These are phyloP conservation scores for Helicolenus hilgendorfi DNA, from an alignment of 2,797 vertebrate genomes.

Conservation along the genomic window DNA sequence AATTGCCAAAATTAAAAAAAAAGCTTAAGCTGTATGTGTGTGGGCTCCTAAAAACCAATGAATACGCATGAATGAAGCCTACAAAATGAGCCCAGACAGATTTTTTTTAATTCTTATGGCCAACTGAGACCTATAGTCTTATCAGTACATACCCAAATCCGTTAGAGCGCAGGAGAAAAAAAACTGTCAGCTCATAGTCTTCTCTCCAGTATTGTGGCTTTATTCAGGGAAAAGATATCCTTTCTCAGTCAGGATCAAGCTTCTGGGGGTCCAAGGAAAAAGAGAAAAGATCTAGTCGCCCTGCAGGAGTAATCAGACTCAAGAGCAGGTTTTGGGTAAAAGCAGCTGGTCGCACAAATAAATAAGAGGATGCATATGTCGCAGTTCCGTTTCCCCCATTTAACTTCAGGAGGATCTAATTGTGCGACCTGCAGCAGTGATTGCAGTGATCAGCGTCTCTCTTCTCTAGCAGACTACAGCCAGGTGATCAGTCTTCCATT, in stretches of 20 bases:
- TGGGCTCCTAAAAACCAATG: conserved; percentile 56
- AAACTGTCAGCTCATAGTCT: conserved; percentile 82
- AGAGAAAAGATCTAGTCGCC: conserved; percentile 28
- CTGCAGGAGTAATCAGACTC: conserved; percentile 58
- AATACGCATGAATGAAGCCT: conserved; percentile 65
- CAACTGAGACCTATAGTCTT: conserved; percentile 53
- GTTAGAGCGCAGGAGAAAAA: conserved; percentile 69
- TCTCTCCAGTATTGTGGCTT: conserved; percentile 72
- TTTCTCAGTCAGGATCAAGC: conserved; percentile 58
- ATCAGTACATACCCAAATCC: conserved; percentile 83
- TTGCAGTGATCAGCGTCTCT: conserved; percentile 81
- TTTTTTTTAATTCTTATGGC: conserved; percentile 57
- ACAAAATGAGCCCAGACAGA: conserved; percentile 65
- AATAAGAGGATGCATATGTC: conserved; percentile 73
- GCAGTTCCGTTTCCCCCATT: conserved; percentile 77
- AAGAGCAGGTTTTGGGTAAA: conserved; percentile 59
- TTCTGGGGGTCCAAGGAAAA: conserved; percentile 51
- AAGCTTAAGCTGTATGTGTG: conserved; percentile 48
- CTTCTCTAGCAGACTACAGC: conserved; percentile 69
- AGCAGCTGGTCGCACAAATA: conserved; percentile 66
- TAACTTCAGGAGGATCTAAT: conserved; percentile 83
- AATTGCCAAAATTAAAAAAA: conserved; percentile 61
- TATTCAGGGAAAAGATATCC: conserved; percentile 78
- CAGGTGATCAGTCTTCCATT: conserved; percentile 84
- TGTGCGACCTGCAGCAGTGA: conserved; percentile 75